These are phyloP conservation scores for Harpalus rufipes DNA, from an alignment of 2,888 invertebrate genomes.

Conservation along the genomic window DNA sequence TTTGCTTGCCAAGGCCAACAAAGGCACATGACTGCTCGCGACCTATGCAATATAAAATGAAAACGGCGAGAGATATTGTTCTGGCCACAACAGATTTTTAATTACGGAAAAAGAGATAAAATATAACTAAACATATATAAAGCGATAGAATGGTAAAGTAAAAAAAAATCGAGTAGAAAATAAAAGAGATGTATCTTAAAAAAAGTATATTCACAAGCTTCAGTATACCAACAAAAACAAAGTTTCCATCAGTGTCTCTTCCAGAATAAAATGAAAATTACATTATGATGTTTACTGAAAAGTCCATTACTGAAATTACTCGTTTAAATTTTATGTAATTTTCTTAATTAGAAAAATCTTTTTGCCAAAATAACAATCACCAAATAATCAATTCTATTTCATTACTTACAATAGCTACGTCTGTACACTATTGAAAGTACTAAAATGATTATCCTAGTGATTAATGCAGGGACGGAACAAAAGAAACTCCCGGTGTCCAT, in stretches of 20 bases:
- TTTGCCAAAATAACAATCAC: background rate
- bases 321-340: background rate
- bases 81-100: too few relatives aligned
- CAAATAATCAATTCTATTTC: background rate
- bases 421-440: background rate
- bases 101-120: too few relatives aligned
- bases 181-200: too few relatives aligned
- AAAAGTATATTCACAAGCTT: too few relatives aligned
- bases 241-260: background rate
- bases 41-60: too few relatives aligned
- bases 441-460: conserved; percentile 16
- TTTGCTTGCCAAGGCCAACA: too few relatives aligned
- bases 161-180: too few relatives aligned
- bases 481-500: conserved; percentile 29
- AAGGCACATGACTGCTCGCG: too few relatives aligned
- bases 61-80: too few relatives aligned
- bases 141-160: too few relatives aligned
- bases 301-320: background rate
- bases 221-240: background rate
- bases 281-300: background rate
- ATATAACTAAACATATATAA: too few relatives aligned
- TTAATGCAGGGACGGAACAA: conserved; percentile 1
- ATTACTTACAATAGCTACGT: conserved; percentile 5
- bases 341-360: background rate
- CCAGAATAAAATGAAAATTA: background rate